Evolutionary conservation across 2,888 invertebrate species (phyloP).

Genomic region (Fissipunctia ypsillon): DNA sequence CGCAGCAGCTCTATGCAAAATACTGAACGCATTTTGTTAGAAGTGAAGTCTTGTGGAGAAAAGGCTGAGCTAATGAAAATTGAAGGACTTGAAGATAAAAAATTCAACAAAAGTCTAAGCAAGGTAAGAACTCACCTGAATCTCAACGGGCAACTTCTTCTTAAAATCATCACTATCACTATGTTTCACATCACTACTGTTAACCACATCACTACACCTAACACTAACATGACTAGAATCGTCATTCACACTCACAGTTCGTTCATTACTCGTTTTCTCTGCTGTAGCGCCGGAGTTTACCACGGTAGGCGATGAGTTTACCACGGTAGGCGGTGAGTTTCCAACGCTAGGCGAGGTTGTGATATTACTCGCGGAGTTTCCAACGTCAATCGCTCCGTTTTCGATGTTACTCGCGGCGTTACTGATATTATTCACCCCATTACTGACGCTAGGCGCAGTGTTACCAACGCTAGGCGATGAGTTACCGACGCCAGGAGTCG

Average conservation of each 20-base stretch:
- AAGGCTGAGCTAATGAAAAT: background rate
- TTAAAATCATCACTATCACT: conserved; percentile 71
- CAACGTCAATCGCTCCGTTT: conserved; percentile 10
- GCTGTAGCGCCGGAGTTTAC: conserved; percentile 14
- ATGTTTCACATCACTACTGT: conserved; percentile 64
- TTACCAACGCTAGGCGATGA: conserved; percentile 16
- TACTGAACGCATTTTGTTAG: background rate
- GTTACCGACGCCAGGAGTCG: conserved; percentile 14
- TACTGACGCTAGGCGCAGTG: conserved; percentile 5
- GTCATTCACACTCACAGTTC: conserved; percentile 63
- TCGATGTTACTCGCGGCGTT: background rate
- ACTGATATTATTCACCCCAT: background rate
- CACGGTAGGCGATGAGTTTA: background rate
- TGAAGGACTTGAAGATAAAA: too few relatives aligned
- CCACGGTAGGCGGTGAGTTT: background rate
- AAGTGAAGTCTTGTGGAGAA: too few relatives aligned
- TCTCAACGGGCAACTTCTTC: conserved; percentile 84
- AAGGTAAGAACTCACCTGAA: conserved; percentile 78
- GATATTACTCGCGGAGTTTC: conserved; percentile 13
- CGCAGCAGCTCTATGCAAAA: background rate
- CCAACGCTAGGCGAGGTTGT: conserved; percentile 5
- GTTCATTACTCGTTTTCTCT: conserved; percentile 37
- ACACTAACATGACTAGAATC: conserved; percentile 83
- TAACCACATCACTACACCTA: conserved; percentile 70
- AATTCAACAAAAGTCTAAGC: too few relatives aligned